These are phyloP conservation scores for Pseudoips prasinana DNA, from an alignment of 2,888 invertebrate species.

Conservation along the genomic window DNA sequence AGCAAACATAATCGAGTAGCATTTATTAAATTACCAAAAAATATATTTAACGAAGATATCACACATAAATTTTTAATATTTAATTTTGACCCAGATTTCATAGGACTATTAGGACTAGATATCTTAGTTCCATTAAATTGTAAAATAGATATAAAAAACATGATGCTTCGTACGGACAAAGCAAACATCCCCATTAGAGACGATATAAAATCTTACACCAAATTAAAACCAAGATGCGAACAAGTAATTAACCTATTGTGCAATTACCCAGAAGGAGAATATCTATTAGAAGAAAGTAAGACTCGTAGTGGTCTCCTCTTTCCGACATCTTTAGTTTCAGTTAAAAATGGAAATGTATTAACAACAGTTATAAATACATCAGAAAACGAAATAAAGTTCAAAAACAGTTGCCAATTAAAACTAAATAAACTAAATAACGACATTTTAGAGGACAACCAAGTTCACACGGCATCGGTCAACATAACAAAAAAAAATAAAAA, in stretches of 20 bases:
- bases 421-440: too few relatives aligned
- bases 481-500: not conserved
- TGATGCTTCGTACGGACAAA: conserved; percentile 15
- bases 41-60: conserved; percentile 21
- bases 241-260: conserved; percentile 22
- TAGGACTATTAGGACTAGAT: conserved; percentile 32
- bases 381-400: too few relatives aligned
- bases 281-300: too few relatives aligned
- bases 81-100: conserved; percentile 30
- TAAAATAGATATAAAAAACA: conserved; percentile 33
- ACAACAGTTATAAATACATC: conserved; percentile 27
- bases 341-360: conserved; percentile 16
- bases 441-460: too few relatives aligned
- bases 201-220: conserved; percentile 18
- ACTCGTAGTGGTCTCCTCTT: too few relatives aligned
- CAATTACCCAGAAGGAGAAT: conserved; percentile 22
- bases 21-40: conserved; percentile 12
- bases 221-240: conserved; percentile 18
- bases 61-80: conserved; percentile 34
- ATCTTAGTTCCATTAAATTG: conserved; percentile 15
- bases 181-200: conserved; percentile 24
- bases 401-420: too few relatives aligned
- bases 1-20: conserved; percentile 34
- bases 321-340: conserved; percentile 16
- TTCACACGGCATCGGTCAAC: too few relatives aligned